Base-by-base conservation (phyloP, 2,888 invertebrate species). In the Macropis europaea region DNA sequence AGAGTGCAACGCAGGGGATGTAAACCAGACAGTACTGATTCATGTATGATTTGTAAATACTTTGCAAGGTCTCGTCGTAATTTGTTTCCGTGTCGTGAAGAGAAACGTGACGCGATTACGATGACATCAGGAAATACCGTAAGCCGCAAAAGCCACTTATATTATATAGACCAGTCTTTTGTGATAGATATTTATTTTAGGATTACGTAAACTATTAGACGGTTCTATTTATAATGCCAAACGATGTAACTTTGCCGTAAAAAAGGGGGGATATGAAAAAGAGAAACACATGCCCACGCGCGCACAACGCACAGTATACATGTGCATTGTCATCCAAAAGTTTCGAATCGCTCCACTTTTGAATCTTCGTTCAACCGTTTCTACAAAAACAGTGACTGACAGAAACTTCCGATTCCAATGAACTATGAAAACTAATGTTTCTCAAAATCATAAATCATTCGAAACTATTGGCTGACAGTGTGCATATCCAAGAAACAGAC, bases 171-270 rank as follows among this genome's bases (percentile, higher is more conserved):
- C 78, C 82, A 86, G 86, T 82, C 80, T 85, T 87, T 88, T 89
- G 89, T 89, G 89, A 89, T 89, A 89, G 87, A 85, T 89, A 89
- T 88, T 88, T 89, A 88, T 89, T 88, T 70, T 88, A 88, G 85
- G 69, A 73, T 82, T 85, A 84, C 77, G 79, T 76, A 64, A 80
- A 73, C 71, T 82, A 69, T 69, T 50, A 76, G 76, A 78, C 81
- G 82, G 68, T 81, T 84, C 81, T 84, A 82, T 82, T 84, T 84
- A 84, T 81, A 66, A 59, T 45, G 61, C 42, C 56, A 40, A 53
- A 59, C 43, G 62, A 60, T 50, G 28, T 62, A 40, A 64, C 34
- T 47, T 53, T 57, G 57, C 36, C 52, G 34, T 7, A 15, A 28
- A 40, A 24, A 47, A 52, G 3, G 34, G 6, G 26, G 15, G 19